Base-by-base conservation (phyloP, 2,113 vertebrate genomes). In the Origma solitaria region DNA sequence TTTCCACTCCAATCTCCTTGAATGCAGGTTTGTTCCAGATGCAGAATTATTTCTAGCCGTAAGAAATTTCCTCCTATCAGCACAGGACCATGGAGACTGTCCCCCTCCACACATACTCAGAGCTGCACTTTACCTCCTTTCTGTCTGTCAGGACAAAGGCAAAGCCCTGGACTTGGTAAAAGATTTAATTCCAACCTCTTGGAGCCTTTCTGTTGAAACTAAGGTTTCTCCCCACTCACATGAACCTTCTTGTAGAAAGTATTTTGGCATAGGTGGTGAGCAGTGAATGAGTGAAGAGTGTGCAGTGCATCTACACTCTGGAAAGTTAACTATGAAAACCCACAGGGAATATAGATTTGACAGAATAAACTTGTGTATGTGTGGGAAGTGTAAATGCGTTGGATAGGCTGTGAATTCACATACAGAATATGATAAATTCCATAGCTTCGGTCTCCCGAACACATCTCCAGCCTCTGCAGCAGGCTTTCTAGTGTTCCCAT, bases 61-160 rank as follows among this genome's bases (percentile, higher is more conserved):
- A 79, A 94, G 98, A 91, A 97, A 95, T 93, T 96, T 99, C 94
- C 92, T 99, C 81, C 95, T 97, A 8, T 98, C 98, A 22, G 94
- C 98, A 44, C 98, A 98, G 91, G 98, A 98, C 86, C 97, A 97
- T 75, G 98, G 98, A 23, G 95, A 97, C 92, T 86, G 60, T 33
- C 90, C 94, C 15, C 97, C 97, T 42, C 79, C 88, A n/a, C 94
- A 78, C 16, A 94, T 98, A 92, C 97, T 99, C 94, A 98, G 97
- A 96, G 98, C 99, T 75, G 97, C 97, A 75, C 82, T 99, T 94
- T 99, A 99, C 95, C 98, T 99, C 82, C 97, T 99, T 95, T 98
- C 98, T 30, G 37, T 97, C 62, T 98, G 98, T 89, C 99, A 99
- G 82, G 98, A 99, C 88, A 98, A 98, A 96, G 96, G 97, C 81